A percentile compares a stretch with the other conserved stretches of the same genome.
Conservation (phyloP, 2,113 vertebrate genomes). For the Caranx melampygus region DNA sequence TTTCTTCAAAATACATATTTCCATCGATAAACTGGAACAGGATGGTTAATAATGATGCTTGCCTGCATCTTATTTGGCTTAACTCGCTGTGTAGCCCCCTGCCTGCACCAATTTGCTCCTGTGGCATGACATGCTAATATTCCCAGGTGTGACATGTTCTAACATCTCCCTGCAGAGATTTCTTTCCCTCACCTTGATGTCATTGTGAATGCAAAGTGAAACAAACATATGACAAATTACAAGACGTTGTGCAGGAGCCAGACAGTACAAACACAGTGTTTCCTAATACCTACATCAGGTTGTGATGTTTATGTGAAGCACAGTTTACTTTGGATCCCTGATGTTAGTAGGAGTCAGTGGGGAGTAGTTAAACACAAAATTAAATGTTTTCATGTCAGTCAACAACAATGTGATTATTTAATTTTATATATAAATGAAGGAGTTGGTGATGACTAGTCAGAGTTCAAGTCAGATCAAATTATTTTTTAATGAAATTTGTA, state of each 20-base stretch:
- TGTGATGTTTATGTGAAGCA: background rate
- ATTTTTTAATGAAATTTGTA: background rate
- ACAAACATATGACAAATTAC: background rate
- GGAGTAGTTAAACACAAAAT: background rate
- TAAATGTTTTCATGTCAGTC: background rate
- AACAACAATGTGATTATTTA: background rate
- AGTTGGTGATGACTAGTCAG: background rate
- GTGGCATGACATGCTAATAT: conserved; percentile 40
- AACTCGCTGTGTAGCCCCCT: conserved; percentile 5
- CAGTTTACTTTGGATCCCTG: too few relatives aligned
- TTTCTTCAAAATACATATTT: background rate
- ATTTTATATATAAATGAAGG: background rate
- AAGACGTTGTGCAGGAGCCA: background rate
- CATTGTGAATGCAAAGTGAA: conserved; percentile 16
- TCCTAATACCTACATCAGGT: background rate
- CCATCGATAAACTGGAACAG: conserved; percentile 1
- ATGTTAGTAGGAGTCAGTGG: background rate
- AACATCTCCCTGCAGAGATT: conserved; percentile 6
- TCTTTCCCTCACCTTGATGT: conserved; percentile 25
- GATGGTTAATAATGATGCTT: conserved; percentile 19
- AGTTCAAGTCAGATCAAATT: background rate
- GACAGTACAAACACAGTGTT: background rate
- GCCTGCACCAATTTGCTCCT: conserved; percentile 28
- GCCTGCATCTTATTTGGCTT: conserved; percentile 23
- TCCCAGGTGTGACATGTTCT: conserved; percentile 34